Evolutionary conservation across 2,113 vertebrate species (phyloP), one percentile per base, ranked within the genome.

Genomic region (Vidua macroura): DNA sequence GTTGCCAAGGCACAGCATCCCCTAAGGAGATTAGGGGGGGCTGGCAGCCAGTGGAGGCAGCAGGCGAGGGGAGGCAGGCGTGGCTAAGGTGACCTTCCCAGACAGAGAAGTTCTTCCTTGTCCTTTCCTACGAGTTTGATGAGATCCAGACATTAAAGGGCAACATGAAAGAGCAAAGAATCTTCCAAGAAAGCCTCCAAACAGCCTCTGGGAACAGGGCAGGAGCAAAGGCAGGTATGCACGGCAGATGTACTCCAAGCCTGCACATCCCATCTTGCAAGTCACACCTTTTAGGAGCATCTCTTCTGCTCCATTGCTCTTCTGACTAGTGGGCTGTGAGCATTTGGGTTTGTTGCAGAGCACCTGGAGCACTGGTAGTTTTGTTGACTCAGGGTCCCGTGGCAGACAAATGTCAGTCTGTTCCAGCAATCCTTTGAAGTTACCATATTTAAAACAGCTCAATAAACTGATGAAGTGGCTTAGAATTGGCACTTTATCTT

Each of bases 1-100:
- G 98, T 99, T 97, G 89, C 98, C 97, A 98, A 96, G 97, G 98
- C 30, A 93, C 97, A 88, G 76, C 67, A 93, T 94, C n/a, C 98
- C 96, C 70, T 69, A 77, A 97, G 97, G 97, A 97, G 97, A 95
- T 80, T 62, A 75, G 86, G 67, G 86, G 82, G 67, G 51, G 96
- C 86, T 94, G 82, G 96, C 97, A 97, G 97, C 93, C 12, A 31
- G 88, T 79, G 94, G 92, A 93, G 95, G 94, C 97, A 48, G 93
- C 72, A 69, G 86, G 68, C 6, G 4, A 37, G 37, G 83, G 83
- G 89, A 94, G 77, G 68, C 75, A 92, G 94, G 91, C 1, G 5
- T 28, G 17, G 83, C 60, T 63, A 77, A 96, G 64, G 92, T 93
- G 93, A 95, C 92, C 86, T 82, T 91, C 89, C 59, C 55, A 83